Evolutionary conservation across 2,888 invertebrate genomes (phyloP).

Genomic region (Polyommatus iphigenia): DNA sequence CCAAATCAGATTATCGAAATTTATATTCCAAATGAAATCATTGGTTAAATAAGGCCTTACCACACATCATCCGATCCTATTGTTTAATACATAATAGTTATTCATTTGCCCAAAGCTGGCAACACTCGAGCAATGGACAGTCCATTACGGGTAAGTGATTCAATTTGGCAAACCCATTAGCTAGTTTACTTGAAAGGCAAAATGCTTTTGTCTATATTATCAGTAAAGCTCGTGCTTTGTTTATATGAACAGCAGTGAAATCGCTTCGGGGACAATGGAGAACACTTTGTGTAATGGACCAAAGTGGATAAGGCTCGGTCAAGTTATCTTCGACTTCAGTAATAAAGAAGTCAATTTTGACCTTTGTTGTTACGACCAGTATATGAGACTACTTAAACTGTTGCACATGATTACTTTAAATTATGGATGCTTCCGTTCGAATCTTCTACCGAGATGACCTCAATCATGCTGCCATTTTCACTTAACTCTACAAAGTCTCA

Average conservation of each 20-base stretch:
- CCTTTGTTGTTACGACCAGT: constrained; percentile 62
- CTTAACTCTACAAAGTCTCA: not conserved
- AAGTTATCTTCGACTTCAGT: constrained; percentile 63
- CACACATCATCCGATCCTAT: not conserved
- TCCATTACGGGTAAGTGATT: constrained; percentile 27
- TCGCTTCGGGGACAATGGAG: constrained; percentile 57
- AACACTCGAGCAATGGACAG: constrained; percentile 19
- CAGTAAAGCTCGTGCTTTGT: constrained; percentile 42
- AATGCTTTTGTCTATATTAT: constrained; percentile 40
- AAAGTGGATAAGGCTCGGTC: constrained; percentile 60
- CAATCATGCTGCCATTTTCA: not conserved
- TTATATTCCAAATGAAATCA: not conserved
- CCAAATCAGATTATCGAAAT: not conserved
- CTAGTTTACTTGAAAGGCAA: constrained; percentile 35
- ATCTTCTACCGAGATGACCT: not conserved
- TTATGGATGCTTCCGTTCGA: not conserved
- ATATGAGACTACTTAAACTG: constrained; percentile 53
- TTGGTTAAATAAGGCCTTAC: not conserved
- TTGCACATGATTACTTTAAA: constrained; percentile 37
- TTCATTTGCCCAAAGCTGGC: not conserved
- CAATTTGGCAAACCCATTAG: constrained; percentile 33
- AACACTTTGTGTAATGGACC: constrained; percentile 69
- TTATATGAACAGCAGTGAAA: constrained; percentile 45
- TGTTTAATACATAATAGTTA: not conserved
- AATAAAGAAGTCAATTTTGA: constrained; percentile 66